Evolutionary conservation across 2,113 vertebrate species (phyloP).

Genomic region (Crypturellus undulatus): DNA sequence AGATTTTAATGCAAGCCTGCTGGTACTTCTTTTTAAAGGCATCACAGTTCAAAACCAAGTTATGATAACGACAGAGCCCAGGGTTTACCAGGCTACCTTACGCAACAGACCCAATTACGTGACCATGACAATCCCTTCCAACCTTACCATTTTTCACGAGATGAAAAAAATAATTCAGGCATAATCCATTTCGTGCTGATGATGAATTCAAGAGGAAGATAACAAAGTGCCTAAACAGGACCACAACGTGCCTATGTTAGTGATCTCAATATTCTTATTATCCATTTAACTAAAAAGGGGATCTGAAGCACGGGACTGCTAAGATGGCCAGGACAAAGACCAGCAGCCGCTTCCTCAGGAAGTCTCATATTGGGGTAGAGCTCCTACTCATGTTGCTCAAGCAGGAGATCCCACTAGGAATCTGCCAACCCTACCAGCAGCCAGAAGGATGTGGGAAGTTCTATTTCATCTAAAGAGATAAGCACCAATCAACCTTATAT

Average conservation of each 20-base stretch:
- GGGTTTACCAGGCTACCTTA: not conserved
- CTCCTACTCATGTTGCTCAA: not conserved
- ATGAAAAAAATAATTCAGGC: not conserved
- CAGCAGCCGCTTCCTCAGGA: not conserved
- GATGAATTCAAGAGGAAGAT: not conserved
- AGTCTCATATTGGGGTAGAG: fast-evolving
- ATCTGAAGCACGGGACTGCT: not conserved
- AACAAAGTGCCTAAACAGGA: not conserved
- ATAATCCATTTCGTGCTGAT: not conserved
- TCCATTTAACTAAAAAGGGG: not conserved
- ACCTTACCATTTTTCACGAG: not conserved
- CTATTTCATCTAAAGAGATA: not conserved
- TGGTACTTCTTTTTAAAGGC: constrained; percentile 16
- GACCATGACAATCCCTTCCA: not conserved
- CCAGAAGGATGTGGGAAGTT: fast-evolving
- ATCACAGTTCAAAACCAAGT: not conserved
- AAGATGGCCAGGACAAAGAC: not conserved
- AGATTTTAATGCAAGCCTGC: constrained; percentile 24
- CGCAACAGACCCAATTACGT: not conserved
- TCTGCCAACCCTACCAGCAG: not conserved
- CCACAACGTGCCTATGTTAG: not conserved
- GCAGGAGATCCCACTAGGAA: not conserved
- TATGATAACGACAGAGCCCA: not conserved
- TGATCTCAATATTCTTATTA: not conserved
- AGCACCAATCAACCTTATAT: not conserved